Conservation (phyloP, 53 echinoderm and acorn worm species). For the Antedon mediterranea region DNA sequence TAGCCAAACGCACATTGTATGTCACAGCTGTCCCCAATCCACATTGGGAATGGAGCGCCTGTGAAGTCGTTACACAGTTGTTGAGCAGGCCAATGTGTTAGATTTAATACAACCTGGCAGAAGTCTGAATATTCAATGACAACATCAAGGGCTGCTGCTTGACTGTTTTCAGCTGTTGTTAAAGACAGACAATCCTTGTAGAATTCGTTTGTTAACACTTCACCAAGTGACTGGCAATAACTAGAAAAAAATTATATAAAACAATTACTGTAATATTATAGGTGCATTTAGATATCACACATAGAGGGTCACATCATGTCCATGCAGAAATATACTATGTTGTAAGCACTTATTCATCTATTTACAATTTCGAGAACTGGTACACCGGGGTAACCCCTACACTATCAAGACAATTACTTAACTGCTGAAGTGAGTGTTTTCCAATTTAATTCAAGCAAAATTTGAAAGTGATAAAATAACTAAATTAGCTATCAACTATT, state of each 20-base stretch:
- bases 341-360: too few relatives aligned
- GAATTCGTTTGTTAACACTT: slow-evolving; percentile 25
- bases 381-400: too few relatives aligned
- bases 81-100: slow-evolving; percentile 53
- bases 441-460: too few relatives aligned
- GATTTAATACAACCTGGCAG: slow-evolving; percentile 42
- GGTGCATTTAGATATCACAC: background rate
- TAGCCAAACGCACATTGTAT: slow-evolving; percentile 48
- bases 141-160: slow-evolving; percentile 42
- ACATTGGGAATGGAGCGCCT: slow-evolving; percentile 48
- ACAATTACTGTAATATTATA: background rate
- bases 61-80: slow-evolving; percentile 74
- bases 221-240: slow-evolving; percentile 35
- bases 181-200: slow-evolving; percentile 42
- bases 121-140: slow-evolving; percentile 48
- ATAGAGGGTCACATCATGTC: too few relatives aligned
- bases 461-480: too few relatives aligned
- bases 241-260: slow-evolving; percentile 27
- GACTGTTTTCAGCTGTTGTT: slow-evolving; percentile 25
- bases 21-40: slow-evolving; percentile 75
- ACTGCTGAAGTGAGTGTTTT: too few relatives aligned
- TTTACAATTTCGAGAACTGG: too few relatives aligned
- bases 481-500: too few relatives aligned
- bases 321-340: too few relatives aligned
- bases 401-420: too few relatives aligned